Conservation (phyloP, 2,888 invertebrate species). For the Eudasyphora cyanicolor region DNA sequence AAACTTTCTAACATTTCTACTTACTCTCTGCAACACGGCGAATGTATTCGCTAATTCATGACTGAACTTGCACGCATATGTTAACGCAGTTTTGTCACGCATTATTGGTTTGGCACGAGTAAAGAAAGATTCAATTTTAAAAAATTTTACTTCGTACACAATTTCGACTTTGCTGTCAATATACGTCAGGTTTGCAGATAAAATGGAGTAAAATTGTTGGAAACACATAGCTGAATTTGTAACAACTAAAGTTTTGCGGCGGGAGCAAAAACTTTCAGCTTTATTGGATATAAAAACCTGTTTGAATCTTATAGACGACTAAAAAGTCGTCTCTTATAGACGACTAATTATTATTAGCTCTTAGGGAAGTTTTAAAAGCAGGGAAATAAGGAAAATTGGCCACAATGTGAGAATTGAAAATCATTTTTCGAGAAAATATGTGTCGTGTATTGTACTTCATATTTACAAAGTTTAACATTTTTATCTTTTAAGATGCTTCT, state of each 20-base stretch:
- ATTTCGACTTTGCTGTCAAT: not conserved
- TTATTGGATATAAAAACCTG: too few relatives aligned
- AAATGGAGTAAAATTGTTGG: conserved; percentile 49
- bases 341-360: too few relatives aligned
- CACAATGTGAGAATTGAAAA: too few relatives aligned
- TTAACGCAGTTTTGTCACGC: not conserved
- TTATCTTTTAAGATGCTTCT: too few relatives aligned
- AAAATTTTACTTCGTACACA: not conserved
- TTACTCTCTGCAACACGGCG: not conserved
- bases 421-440: too few relatives aligned
- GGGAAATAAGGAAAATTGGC: too few relatives aligned
- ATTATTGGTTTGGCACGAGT: not conserved
- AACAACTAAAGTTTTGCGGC: not conserved
- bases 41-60: not conserved
- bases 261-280: too few relatives aligned
- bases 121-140: not conserved
- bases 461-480: too few relatives aligned
- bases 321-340: too few relatives aligned
- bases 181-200: not conserved
- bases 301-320: too few relatives aligned
- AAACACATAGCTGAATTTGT: conserved; percentile 45
- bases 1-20: not conserved
- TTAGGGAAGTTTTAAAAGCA: too few relatives aligned
- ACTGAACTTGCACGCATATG: not conserved
- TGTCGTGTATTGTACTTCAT: too few relatives aligned